These are phyloP conservation scores for Notocelia uddmanniana DNA, from an alignment of 2,888 invertebrate genomes.

Conservation along the genomic window DNA sequence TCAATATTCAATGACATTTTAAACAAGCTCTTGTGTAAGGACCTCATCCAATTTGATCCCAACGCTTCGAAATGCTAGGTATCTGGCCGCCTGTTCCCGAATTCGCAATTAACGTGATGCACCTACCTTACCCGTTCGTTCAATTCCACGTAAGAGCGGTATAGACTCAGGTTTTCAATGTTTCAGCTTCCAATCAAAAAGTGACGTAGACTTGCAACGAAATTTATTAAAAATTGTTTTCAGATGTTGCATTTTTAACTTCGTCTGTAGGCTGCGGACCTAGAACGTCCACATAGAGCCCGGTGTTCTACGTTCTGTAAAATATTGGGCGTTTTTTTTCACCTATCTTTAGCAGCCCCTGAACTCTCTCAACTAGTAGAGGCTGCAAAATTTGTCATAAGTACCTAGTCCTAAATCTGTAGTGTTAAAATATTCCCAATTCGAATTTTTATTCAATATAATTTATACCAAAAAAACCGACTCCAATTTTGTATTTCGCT, in stretches of 20 bases:
- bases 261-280: slow-evolving; percentile 17
- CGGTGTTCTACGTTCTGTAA: slow-evolving; percentile 4
- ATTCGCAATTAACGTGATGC: slow-evolving; percentile 22
- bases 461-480: no score
- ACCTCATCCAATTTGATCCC: background rate
- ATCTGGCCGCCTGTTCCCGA: slow-evolving; percentile 9
- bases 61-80: background rate
- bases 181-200: slow-evolving; percentile 34
- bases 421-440: slow-evolving; percentile 27
- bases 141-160: slow-evolving; percentile 14
- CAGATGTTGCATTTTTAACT: slow-evolving; percentile 30
- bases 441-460: slow-evolving; percentile 33
- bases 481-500: no score
- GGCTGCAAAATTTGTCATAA: slow-evolving; percentile 20
- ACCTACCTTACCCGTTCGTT: background rate
- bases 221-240: slow-evolving; percentile 34
- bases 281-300: slow-evolving; percentile 9
- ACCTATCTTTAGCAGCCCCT: slow-evolving; percentile 16
- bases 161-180: slow-evolving; percentile 11
- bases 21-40: background rate
- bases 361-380: slow-evolving; percentile 30
- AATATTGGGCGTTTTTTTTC: slow-evolving; percentile 28
- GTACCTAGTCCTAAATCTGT: slow-evolving; percentile 25
- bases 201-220: slow-evolving; percentile 10
- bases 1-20: background rate